Evolutionary conservation across 2,888 invertebrate genomes (phyloP).

Genomic region (Choristoneura rosaceana): DNA sequence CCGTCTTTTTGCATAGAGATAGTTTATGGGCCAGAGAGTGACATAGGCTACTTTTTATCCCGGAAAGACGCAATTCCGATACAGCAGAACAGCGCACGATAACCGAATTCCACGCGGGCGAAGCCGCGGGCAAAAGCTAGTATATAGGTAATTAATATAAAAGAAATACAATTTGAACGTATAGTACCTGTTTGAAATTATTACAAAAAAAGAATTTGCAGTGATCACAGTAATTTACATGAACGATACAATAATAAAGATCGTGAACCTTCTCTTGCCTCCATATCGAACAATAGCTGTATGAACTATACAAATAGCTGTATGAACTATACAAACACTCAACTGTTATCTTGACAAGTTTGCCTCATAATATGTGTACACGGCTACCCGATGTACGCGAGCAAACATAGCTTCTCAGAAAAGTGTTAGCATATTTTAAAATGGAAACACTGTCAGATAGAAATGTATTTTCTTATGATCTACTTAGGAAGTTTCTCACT

Average conservation of each 20-base stretch:
- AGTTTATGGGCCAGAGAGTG: no score
- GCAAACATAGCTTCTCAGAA: conserved; percentile 74
- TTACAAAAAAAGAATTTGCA: not conserved
- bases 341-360: conserved; percentile 79
- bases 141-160: not conserved
- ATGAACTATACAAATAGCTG: conserved; percentile 67
- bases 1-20: no score
- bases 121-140: no score
- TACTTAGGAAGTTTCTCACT: conserved; percentile 20
- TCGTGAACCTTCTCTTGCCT: conserved; percentile 46
- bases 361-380: conserved; percentile 52
- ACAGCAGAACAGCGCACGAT: no score
- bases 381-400: conserved; percentile 59
- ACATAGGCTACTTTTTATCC: no score
- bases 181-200: not conserved
- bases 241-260: conserved; percentile 48
- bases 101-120: no score
- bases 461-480: conserved; percentile 45
- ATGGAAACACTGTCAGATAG: conserved; percentile 56
- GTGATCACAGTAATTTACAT: conserved; percentile 1
- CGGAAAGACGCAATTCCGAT: no score
- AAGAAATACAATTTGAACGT: not conserved
- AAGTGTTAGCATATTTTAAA: conserved; percentile 65
- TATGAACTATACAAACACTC: conserved; percentile 68
- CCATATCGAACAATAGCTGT: conserved; percentile 66